Evolutionary conservation across 2,113 vertebrate genomes (phyloP), one percentile per base, ranked within the genome.

Genomic region (Perognathus longimembris): DNA sequence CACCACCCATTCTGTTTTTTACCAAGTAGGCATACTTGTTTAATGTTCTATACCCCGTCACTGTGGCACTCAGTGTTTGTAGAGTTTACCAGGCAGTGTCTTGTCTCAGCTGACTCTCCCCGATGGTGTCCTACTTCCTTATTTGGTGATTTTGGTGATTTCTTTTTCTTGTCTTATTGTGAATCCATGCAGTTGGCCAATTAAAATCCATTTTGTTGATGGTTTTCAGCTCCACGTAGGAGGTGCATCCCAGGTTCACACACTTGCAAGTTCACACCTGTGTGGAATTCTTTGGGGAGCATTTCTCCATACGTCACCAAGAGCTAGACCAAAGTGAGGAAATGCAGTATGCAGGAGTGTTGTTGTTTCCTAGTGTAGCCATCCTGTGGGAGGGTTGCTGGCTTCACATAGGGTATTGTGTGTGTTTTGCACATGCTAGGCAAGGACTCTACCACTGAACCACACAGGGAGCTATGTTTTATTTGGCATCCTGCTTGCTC

Each of bases 161-260:
- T n/a, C 1, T 54, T 54, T 54, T 10, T 54, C 17, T 54, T 54
- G 50, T 17, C 50, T 88, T 64, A 34, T 42, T 40, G 66, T 32
- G 42, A 89, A 66, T 64, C 54, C 40, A 24, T 8, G 4, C 45
- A 64, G 36, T 66, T 88, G 70, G 3, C 79, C 22, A 28, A 40
- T 89, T 30, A 79, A 89, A 89, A 73, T 78, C 38, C 24, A 82
- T 32, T 83, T 83, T 50, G 14, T 34, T 42, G 17, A 89, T 64
- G 6, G 20, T 32, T 14, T 73, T 36, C 67, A 59, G n/a, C 9
- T 66, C 59, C 7, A 15, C 8, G 14, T 45, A 71, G 64, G 24
- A 79, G 12, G 26, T 26, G 1, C 17, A 42, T 67, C 54, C 59
- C 6, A 64, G 26, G 34, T 42, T 59, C 26, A 67, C 34, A 67